Conservation (phyloP, 2,797 vertebrate genomes). For the Dipus sagitta region DNA sequence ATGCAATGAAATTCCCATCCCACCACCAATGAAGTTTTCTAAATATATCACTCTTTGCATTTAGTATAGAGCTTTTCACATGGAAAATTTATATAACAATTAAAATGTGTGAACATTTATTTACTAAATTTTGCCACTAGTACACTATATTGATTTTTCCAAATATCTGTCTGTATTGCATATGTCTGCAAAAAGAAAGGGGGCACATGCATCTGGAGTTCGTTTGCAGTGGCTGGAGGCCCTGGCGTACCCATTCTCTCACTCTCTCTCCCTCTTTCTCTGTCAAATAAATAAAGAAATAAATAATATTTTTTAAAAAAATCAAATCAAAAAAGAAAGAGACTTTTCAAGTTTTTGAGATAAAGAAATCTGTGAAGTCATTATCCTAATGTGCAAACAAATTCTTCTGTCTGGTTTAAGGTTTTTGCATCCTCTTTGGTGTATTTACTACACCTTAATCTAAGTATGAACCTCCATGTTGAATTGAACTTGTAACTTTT, state of each 20-base stretch:
- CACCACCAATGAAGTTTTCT: background rate
- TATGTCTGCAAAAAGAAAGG: background rate
- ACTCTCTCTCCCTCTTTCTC: too few relatives aligned
- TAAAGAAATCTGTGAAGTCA: conserved; percentile 22
- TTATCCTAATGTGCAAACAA: conserved; percentile 66
- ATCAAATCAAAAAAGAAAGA: background rate
- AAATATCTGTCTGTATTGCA: background rate
- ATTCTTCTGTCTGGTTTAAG: conserved; percentile 70
- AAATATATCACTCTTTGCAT: background rate
- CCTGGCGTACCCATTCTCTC: too few relatives aligned
- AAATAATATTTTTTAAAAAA: too few relatives aligned
- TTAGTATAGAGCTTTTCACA: background rate
- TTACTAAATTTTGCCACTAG: background rate
- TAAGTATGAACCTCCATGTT: conserved; percentile 55
- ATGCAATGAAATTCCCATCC: background rate
- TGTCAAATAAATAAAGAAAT: too few relatives aligned
- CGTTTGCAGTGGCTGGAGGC: too few relatives aligned
- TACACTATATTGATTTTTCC: background rate
- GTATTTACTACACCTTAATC: conserved; percentile 73
- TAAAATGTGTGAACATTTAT: conserved; percentile 52
- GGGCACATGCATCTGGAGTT: too few relatives aligned
- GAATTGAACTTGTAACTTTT: conserved; percentile 75
- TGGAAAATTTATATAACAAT: conserved; percentile 36
- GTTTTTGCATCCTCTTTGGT: conserved; percentile 75
- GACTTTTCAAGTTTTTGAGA: conserved; percentile 41